A percentile compares a stretch with the other conserved stretches of the same genome.
Evolutionary conservation across 2,888 invertebrate species (phyloP).

Genomic region (Embidobia sp.): DNA sequence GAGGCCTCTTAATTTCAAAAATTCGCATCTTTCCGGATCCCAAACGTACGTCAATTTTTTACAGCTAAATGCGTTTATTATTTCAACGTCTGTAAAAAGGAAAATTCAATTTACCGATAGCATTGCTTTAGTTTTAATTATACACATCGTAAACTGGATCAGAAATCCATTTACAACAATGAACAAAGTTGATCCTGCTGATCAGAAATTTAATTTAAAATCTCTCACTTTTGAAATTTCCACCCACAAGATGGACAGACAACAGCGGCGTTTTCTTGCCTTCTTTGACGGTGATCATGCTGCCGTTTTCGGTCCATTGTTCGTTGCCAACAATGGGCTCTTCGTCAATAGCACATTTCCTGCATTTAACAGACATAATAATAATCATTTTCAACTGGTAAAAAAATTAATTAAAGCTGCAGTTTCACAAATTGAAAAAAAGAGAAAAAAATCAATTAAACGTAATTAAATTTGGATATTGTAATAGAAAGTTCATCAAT

Average conservation of each 20-base stretch:
- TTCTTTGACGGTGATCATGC: constrained; percentile 74
- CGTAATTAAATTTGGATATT: no score
- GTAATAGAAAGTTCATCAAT: no score
- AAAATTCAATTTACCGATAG: no score
- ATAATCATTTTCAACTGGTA: no score
- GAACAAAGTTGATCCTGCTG: no score
- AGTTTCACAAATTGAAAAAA: no score
- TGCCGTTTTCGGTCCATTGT: constrained; percentile 74
- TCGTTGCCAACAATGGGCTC: constrained; percentile 73
- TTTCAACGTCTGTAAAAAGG: constrained; percentile 68
- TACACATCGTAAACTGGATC: no score
- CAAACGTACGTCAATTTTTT: constrained; percentile 93
- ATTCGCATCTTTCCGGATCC: constrained; percentile 87
- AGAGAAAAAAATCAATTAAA: no score
- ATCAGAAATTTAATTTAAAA: constrained; percentile 3
- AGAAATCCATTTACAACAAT: no score
- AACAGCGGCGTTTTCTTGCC: constrained; percentile 76
- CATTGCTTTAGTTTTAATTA: no score
- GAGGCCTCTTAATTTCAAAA: constrained; percentile 88
- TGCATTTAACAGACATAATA: no score
- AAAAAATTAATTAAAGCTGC: no score
- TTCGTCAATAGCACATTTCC: constrained; percentile 72
- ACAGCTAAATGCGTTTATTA: constrained; percentile 85
- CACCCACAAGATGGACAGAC: constrained; percentile 80
- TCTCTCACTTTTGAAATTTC: constrained; percentile 81